Base-by-base conservation (phyloP, 2,888 invertebrate species). In the Nemotelus pantherinus region DNA sequence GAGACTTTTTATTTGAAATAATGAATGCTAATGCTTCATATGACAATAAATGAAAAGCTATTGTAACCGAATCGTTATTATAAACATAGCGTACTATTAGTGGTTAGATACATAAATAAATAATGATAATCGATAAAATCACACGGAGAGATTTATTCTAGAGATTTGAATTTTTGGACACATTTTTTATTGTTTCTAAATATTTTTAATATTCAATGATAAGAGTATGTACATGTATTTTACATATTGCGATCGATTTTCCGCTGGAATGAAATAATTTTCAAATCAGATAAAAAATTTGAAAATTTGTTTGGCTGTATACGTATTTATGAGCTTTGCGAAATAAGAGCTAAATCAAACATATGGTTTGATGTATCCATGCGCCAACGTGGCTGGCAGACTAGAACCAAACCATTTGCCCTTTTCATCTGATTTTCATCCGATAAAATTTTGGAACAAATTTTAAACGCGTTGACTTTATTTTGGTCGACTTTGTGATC, bases 141-240 rank as follows among this genome's bases (percentile, higher is more conserved):
- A 74, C 74, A 74, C 74, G 74, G 48, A 74, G 60, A 57, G 63
- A 63, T 74, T 74, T 70, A 70, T 70, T 50, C 70, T 70, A 70
- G 39, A 41, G 47, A 48, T 48, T 71, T 68, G 2, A 72, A 72
- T 44, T 72, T 57, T 74, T 74, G 74, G 60, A 74, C 74, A 74
- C 74, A 60, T 63, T 74, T 74, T 48, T 74, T 74, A 50, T 48
- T 60, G 9, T 74, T 60, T 63, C 48, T 60, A 74, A 63, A 63
- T 74, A 45, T 43, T 44, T 25, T 43, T 72, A 63, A 72, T 43
- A 6, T 70, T 70, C 41, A 70, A 43, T 70, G 53, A 72, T 10
- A 58, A 72, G 53, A 41, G 44, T 57, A 71, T 71, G 48, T 68
- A 68, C 57, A 71, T 45, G 65, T 65, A 45, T 65, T 47, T 45